Percentiles rank a stretch among this genome's conserved stretches.
Evolutionary conservation across 64 coral and sea anemone species (phyloP).

Genomic region (Montipora sp.): DNA sequence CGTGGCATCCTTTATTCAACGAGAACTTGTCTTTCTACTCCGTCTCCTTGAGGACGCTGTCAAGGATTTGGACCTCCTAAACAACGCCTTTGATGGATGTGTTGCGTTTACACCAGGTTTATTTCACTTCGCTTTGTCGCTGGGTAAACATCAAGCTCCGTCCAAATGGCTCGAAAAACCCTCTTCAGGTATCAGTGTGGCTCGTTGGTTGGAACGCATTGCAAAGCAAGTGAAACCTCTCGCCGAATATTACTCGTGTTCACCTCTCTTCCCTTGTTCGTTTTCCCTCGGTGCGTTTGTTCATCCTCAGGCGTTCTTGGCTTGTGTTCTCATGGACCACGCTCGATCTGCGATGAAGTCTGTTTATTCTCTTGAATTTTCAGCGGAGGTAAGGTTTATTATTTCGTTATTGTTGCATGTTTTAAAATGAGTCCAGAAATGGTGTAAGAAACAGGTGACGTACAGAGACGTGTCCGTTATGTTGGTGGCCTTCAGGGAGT

Average conservation of each 20-base stretch:
- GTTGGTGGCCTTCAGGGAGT: too few species aligned
- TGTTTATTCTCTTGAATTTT: constrained; percentile 34
- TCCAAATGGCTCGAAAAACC: background rate
- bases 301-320: constrained; percentile 48
- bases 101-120: constrained; percentile 36
- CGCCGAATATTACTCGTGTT: background rate
- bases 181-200: background rate
- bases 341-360: constrained; percentile 34
- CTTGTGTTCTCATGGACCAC: constrained; percentile 52
- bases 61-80: constrained; percentile 10
- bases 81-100: constrained; percentile 1
- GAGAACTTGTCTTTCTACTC: constrained; percentile 33
- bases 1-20: constrained; percentile 28
- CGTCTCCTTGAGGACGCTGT: background rate
- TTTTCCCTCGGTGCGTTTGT: constrained; percentile 40
- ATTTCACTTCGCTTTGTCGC: constrained; percentile 7
- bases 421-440: background rate
- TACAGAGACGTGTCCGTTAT: too few species aligned
- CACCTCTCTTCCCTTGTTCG: background rate
- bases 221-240: constrained; percentile 1
- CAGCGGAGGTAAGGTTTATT: constrained; percentile 2
- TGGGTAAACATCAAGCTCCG: constrained; percentile 2
- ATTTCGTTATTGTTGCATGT: background rate
- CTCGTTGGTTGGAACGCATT: background rate
- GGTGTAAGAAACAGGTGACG: background rate